Evolutionary conservation across 1,140 invertebrate genomes (phyloP).

Genomic region (Phymastichus coffea): DNA sequence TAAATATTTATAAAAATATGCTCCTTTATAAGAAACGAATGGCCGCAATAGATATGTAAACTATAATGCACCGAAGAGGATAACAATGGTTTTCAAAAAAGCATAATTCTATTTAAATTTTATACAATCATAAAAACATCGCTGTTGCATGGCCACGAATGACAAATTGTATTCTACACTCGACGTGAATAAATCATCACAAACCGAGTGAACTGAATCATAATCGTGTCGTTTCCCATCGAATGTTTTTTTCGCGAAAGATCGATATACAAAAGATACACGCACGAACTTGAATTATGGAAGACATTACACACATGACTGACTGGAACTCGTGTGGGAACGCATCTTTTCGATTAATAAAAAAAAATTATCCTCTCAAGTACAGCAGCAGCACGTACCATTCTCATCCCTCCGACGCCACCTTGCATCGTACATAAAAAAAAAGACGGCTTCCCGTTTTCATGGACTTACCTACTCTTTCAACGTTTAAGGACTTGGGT

Average conservation of each 20-base stretch:
- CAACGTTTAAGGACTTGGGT: background rate
- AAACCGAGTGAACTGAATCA: constrained; percentile 1
- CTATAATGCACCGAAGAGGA: too few species aligned
- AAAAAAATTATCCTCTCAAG: background rate
- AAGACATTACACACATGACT: constrained; percentile 4
- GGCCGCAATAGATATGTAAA: too few species aligned
- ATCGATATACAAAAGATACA: background rate
- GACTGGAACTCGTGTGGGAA: background rate
- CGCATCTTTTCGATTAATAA: too few species aligned
- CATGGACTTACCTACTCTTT: background rate
- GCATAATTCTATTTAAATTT: too few species aligned
- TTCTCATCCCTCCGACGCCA: background rate
- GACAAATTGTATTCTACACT: constrained; percentile 10
- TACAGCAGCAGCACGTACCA: background rate
- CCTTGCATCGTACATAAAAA: background rate
- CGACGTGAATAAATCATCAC: constrained; percentile 14
- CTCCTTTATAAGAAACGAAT: too few species aligned
- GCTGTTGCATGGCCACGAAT: background rate
- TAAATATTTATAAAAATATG: too few species aligned
- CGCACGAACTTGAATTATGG: constrained; percentile 15
- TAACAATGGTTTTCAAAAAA: too few species aligned
- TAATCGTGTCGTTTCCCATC: background rate
- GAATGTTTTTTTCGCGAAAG: constrained; percentile 19
- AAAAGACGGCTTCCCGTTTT: background rate
- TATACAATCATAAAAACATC: background rate